Percentiles rank a stretch among this genome's conserved stretches.
These are phyloP conservation scores for Scytalopus superciliaris DNA, from an alignment of 2,113 vertebrate species.

Conservation along the genomic window DNA sequence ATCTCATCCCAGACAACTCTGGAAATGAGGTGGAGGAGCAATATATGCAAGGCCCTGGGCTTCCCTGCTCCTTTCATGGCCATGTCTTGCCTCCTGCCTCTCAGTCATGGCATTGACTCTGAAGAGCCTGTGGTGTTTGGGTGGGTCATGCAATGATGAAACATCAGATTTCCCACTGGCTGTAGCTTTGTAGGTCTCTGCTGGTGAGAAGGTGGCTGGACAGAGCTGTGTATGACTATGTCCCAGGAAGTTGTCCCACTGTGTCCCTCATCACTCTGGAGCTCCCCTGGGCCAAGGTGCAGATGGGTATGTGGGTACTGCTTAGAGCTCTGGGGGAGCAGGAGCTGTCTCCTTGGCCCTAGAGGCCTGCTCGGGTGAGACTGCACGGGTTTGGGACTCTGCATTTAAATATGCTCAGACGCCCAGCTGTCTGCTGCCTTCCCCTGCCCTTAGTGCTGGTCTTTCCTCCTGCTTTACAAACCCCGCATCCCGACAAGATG, in stretches of 20 bases:
- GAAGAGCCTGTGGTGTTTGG: rapidly evolving
- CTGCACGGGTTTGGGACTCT: background rate
- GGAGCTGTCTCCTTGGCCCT: background rate
- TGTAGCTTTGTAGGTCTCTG: rapidly evolving
- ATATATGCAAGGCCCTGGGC: rapidly evolving
- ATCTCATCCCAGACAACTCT: rapidly evolving
- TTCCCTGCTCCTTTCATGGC: background rate
- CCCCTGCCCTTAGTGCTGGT: rapidly evolving
- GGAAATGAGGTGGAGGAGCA: background rate
- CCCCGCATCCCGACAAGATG: rapidly evolving
- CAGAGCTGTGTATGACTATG: rapidly evolving
- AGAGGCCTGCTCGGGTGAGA: background rate
- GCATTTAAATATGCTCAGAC: background rate
- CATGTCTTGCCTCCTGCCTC: background rate
- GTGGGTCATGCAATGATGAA: no score
- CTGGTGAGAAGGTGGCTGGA: background rate
- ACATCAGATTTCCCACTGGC: rapidly evolving
- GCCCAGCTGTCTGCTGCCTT: no score
- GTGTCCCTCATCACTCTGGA: background rate
- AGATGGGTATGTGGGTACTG: no score
- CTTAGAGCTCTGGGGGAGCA: background rate
- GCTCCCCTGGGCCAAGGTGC: rapidly evolving
- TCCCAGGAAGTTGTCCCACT: background rate
- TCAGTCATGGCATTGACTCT: rapidly evolving
- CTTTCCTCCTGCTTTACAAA: background rate